A percentile compares a stretch with the other conserved stretches of the same genome.
Evolutionary conservation across 2,797 vertebrate genomes (phyloP).

Genomic region (Malacoctenus gilli): DNA sequence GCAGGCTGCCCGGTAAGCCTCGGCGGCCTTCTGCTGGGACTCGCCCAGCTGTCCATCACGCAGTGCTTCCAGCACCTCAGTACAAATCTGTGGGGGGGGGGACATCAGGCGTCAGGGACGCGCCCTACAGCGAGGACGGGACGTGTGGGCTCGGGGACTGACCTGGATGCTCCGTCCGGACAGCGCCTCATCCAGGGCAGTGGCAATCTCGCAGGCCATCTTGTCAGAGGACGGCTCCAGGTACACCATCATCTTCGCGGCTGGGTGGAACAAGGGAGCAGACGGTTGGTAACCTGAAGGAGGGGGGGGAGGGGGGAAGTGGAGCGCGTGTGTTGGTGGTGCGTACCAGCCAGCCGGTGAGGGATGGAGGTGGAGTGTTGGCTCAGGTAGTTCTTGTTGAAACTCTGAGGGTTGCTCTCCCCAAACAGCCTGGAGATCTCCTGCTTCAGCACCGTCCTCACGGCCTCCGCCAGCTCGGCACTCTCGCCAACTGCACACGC

Average conservation of each 20-base stretch:
- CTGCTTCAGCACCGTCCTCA: slow-evolving; percentile 96
- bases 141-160: background rate
- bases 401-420: slow-evolving; percentile 95
- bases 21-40: slow-evolving; percentile 87
- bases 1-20: slow-evolving; percentile 88
- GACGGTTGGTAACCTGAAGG: too few relatives aligned
- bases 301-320: too few relatives aligned
- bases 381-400: slow-evolving; percentile 96
- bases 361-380: slow-evolving; percentile 95
- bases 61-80: slow-evolving; percentile 89
- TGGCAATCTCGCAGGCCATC: slow-evolving; percentile 89
- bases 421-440: slow-evolving; percentile 97
- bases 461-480: slow-evolving; percentile 82
- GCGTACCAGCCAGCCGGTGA: slow-evolving; percentile 94
- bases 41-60: slow-evolving; percentile 89
- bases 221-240: slow-evolving; percentile 91
- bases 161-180: slow-evolving; percentile 90
- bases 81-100: slow-evolving; percentile 83
- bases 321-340: background rate
- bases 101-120: slow-evolving; percentile 1
- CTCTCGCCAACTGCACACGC: slow-evolving; percentile 6
- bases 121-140: too few relatives aligned
- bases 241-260: slow-evolving; percentile 96
- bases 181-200: slow-evolving; percentile 90
- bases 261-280: too few relatives aligned